A percentile compares a stretch with the other conserved stretches of the same genome.
phyloP scores from a whole-genome alignment of 2,797 vertebrate genomes.

The Macropus fuliginosus region DNA sequence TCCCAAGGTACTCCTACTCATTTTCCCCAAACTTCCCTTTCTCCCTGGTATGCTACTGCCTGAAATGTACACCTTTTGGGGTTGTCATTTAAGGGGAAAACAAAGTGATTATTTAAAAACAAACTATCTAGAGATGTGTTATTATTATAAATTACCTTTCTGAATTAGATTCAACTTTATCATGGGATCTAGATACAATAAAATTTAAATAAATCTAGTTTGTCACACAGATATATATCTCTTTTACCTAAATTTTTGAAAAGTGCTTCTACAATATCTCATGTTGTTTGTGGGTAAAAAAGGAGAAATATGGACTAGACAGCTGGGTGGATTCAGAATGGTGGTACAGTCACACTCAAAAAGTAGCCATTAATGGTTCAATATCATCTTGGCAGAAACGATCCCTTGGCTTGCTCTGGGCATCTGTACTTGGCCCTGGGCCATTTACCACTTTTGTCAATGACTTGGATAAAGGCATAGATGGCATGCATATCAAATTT shows the following conservation, averaged over 20 bases:
- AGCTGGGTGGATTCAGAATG: not conserved
- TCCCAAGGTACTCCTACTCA: not conserved
- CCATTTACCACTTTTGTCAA: not conserved
- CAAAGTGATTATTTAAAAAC: not conserved
- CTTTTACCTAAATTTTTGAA: not conserved
- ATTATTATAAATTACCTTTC: not conserved
- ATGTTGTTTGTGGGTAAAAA: not conserved
- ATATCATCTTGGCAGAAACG: not conserved
- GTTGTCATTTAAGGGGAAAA: not conserved
- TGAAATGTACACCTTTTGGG: not conserved
- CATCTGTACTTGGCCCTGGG: not conserved
- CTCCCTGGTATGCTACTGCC: not conserved
- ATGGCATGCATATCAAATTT: not conserved
- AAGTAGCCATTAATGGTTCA: not conserved
- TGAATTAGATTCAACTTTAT: not conserved
- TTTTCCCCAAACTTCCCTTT: not conserved
- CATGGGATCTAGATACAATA: not conserved
- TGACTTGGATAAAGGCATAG: not conserved
- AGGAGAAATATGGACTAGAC: not conserved
- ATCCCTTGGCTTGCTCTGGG: not conserved
- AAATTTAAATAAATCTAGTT: not conserved
- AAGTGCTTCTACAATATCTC: not conserved
- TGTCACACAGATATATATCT: not conserved
- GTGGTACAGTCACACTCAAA: not conserved
- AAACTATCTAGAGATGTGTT: not conserved